Percentiles rank a stretch among this genome's conserved stretches.
These are phyloP conservation scores for Boloria euphrosyne DNA, from an alignment of 2,888 invertebrate species.

Conservation along the genomic window DNA sequence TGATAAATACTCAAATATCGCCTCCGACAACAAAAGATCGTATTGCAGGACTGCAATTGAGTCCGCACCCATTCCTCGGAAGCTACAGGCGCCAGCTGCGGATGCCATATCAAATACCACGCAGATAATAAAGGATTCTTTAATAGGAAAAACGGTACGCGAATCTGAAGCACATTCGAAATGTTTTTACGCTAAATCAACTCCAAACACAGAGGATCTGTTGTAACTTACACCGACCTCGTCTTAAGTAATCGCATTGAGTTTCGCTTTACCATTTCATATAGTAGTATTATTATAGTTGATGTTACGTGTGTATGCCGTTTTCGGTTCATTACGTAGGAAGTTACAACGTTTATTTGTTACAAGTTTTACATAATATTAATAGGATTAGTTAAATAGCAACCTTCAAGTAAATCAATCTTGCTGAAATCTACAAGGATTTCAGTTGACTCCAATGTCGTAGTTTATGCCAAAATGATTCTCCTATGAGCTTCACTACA, in stretches of 20 bases:
- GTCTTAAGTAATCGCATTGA: slow-evolving; percentile 62
- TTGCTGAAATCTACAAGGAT: too few relatives aligned
- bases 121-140: slow-evolving; percentile 70
- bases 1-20: slow-evolving; percentile 69
- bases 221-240: slow-evolving; percentile 66
- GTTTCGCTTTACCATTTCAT: slow-evolving; percentile 53
- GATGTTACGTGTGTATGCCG: slow-evolving; percentile 35
- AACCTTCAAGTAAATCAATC: too few relatives aligned
- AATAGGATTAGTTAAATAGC: too few relatives aligned
- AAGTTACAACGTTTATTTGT: slow-evolving; percentile 18
- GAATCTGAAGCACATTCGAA: slow-evolving; percentile 62
- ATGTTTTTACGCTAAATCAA: slow-evolving; percentile 77
- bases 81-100: slow-evolving; percentile 79
- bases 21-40: slow-evolving; percentile 77
- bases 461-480: too few relatives aligned
- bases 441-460: too few relatives aligned
- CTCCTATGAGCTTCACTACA: too few relatives aligned
- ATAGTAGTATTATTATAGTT: slow-evolving; percentile 29
- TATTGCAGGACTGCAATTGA: slow-evolving; percentile 63
- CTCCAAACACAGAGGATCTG: slow-evolving; percentile 66
- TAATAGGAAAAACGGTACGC: slow-evolving; percentile 71
- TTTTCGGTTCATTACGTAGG: slow-evolving; percentile 35
- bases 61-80: slow-evolving; percentile 69
- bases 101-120: slow-evolving; percentile 65
- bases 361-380: neutral